phyloP scores from a whole-genome alignment of 2,797 vertebrate species.

The Coranthus polyacanthus region DNA sequence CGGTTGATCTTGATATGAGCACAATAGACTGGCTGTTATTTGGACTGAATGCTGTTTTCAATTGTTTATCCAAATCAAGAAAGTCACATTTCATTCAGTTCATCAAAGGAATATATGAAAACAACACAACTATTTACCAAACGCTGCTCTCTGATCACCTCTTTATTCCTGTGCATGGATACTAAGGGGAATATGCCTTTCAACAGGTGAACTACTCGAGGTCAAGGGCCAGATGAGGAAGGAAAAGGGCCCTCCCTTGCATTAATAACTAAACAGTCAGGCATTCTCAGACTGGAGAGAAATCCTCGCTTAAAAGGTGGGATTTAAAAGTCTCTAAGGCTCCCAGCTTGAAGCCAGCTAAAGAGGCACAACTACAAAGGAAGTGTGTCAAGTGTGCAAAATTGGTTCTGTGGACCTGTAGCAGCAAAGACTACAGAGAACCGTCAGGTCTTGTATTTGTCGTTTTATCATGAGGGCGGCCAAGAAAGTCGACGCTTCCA shows the following conservation, averaged over 20 bases:
- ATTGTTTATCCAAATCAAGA: conserved; percentile 23
- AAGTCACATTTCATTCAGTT: conserved; percentile 20
- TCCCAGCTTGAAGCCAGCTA: conserved; percentile 68
- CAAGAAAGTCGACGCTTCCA: conserved; percentile 20
- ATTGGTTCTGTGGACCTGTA: conserved; percentile 67
- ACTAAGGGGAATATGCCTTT: conserved; percentile 58
- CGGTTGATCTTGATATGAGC: conserved; percentile 52
- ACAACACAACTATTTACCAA: conserved; percentile 31
- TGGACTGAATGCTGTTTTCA: conserved; percentile 17
- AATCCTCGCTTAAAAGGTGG: conserved; percentile 80
- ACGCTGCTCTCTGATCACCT: conserved; percentile 42
- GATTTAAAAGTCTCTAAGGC: conserved; percentile 76
- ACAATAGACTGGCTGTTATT: conserved; percentile 21
- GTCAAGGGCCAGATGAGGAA: conserved; percentile 63
- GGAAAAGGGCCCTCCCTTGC: conserved; percentile 44
- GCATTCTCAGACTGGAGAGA: conserved; percentile 71
- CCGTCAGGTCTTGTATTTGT: conserved; percentile 52
- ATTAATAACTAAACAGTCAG: conserved; percentile 80
- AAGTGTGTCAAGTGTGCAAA: conserved; percentile 75
- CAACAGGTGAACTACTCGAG: conserved; percentile 72
- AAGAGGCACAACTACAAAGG: conserved; percentile 70
- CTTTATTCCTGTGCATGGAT: conserved; percentile 54
- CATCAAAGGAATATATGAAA: conserved; percentile 33
- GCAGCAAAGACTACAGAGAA: conserved; percentile 62
- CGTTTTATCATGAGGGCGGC: conserved; percentile 46